Evolutionary conservation across 2,797 vertebrate species (phyloP), one percentile per base, ranked within the genome.

Genomic region (Poeciliopsis infans): DNA sequence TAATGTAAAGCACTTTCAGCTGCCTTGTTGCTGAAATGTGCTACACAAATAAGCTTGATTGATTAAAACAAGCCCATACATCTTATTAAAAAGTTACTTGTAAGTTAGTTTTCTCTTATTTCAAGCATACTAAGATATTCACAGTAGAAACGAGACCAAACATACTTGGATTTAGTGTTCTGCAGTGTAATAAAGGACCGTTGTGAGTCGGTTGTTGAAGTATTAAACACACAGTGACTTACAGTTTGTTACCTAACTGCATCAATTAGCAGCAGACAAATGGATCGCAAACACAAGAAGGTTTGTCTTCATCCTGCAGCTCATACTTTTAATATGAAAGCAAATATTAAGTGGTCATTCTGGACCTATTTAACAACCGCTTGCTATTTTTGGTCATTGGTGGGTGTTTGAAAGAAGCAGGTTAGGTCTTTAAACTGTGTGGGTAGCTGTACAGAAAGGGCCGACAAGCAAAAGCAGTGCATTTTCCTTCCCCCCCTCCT

Each of bases 251-350:
- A 61, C 85, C 43, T 79, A 43, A 83, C 78, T 28, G 74, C 45
- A 89, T 84, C 57, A 91, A 91, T 87, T 49, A 90, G 87, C 85
- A 77, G 80, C 79, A 36, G 1, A 84, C 49, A 72, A 76, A 92
- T 91, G 20, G 91, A 91, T 86, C 73, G 61, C 88, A 83, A 84
- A 91, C 80, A 79, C 28, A 16, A 77, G 80, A 83, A 87, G 83
- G 78, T 86, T 89, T 81, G 81, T 85, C 78, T 85, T 31, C n/a
- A 77, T 77, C 69, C 59, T 74, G 83, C 83, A 76, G 90, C 84
- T 90, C 74, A 39, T 80, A 72, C 86, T 80, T 78, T 68, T 70
- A 70, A 70, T 45, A 70, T 28, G 68, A 73, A 75, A 73, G 84
- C 79, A 87, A 86, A 89, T 88, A 87, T 83, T 81, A 86, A 91